A percentile compares a stretch with the other conserved stretches of the same genome.
Conservation (phyloP, 2,888 invertebrate genomes). For the Drosophila prolongata region DNA sequence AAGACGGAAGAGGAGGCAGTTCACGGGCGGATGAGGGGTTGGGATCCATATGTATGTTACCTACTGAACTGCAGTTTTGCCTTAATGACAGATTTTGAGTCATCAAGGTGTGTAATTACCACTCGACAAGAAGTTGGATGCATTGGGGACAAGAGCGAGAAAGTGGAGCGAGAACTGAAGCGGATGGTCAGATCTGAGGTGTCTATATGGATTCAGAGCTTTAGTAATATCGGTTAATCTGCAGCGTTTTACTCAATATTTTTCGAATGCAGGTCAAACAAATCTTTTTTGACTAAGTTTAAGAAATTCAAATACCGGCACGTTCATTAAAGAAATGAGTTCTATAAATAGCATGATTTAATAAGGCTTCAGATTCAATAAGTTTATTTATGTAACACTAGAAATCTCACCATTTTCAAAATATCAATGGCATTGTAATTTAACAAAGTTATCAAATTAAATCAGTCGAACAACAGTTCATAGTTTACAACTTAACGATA, state of each 20-base stretch:
- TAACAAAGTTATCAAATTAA: too few relatives aligned
- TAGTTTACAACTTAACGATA: too few relatives aligned
- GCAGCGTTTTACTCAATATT: background rate
- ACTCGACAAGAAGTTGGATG: slow-evolving; percentile 12
- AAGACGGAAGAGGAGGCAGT: slow-evolving; percentile 4
- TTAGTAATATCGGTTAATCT: background rate
- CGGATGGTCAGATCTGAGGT: slow-evolving; percentile 4
- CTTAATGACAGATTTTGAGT: slow-evolving; percentile 34
- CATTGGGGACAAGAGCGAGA: slow-evolving; percentile 29
- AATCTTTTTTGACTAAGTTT: background rate
- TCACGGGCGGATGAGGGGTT: background rate
- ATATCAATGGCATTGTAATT: too few relatives aligned
- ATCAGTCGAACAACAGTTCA: too few relatives aligned
- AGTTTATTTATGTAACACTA: background rate
- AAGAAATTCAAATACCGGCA: background rate
- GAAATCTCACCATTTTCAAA: background rate
- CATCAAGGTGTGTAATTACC: slow-evolving; percentile 27
- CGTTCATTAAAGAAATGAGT: background rate
- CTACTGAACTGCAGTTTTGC: slow-evolving; percentile 34
- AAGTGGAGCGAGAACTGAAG: slow-evolving; percentile 22
- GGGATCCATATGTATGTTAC: slow-evolving; percentile 29
- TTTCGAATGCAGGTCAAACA: background rate
- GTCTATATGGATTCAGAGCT: background rate
- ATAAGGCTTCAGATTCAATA: background rate
- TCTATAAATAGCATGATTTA: background rate